A percentile compares a stretch with the other conserved stretches of the same genome.
phyloP scores from a whole-genome alignment of 2,888 invertebrate genomes.

The Latrodectus hesperus region DNA sequence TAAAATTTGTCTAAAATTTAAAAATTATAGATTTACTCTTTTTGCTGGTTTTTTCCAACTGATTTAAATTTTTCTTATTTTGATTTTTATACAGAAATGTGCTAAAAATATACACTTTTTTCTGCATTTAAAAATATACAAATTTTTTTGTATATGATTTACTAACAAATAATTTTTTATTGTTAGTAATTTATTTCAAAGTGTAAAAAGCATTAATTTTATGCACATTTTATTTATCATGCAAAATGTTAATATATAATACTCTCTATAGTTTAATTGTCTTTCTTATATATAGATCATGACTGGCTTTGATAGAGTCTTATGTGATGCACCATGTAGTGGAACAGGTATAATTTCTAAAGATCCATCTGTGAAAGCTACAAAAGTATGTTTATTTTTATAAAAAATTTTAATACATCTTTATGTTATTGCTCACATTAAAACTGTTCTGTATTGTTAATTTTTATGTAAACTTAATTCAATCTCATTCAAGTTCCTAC shows the following conservation, averaged over 20 bases:
- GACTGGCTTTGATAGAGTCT: constrained; percentile 94
- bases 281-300: constrained; percentile 79
- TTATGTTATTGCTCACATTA: background rate
- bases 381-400: constrained; percentile 78
- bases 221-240: too few relatives aligned
- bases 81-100: too few relatives aligned
- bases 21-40: too few relatives aligned
- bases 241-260: background rate
- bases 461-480: too few relatives aligned
- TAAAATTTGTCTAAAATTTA: too few relatives aligned
- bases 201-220: too few relatives aligned
- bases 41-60: too few relatives aligned
- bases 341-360: constrained; percentile 99
- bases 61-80: too few relatives aligned
- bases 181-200: too few relatives aligned
- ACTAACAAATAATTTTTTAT: too few relatives aligned
- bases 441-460: too few relatives aligned
- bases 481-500: too few relatives aligned
- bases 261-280: background rate
- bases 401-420: background rate
- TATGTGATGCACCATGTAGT: constrained; percentile 98
- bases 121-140: background rate
- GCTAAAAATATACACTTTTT: background rate
- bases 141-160: background rate
- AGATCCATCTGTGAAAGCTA: constrained; percentile 96